Base-by-base conservation (phyloP, 2,797 vertebrate genomes). In the Ispidina lecontei region DNA sequence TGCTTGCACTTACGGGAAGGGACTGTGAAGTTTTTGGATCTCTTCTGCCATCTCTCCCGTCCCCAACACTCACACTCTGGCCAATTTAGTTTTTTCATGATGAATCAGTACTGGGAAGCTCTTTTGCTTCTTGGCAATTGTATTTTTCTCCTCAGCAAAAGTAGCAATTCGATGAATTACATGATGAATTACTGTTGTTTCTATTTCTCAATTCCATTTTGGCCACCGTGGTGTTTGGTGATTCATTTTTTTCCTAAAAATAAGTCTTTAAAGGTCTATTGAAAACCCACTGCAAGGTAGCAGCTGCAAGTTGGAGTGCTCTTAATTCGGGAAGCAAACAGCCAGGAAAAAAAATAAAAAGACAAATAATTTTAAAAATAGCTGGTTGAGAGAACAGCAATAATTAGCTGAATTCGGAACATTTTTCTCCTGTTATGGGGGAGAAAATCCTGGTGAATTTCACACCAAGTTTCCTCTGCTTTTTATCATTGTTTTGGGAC, bases 231-330 rank as follows among this genome's bases (percentile, higher is more conserved):
- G 77, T 82, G 82, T 85, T 94, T 5, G 1, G 54, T 83, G 94
- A 94, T 83, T 91, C 41, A 89, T 90, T 85, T 85, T 39, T 75
- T 75, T 69, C 63, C 91, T 94, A 94, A 94, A 91, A 94, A 91
- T 93, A 92, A 84, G 37, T 63, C 70, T 85, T 87, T 84, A 86
- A 93, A 95, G 54, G 46, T 10, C 22, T 39, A 23, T 90, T 92
- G 90, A 84, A 89, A 93, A 92, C 65, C 41, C 76, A 86, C 31
- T 26, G 46, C 43, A 33, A 35, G 56, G 58, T 69, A 76, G 93
- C 94, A 95, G 89, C 91, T 96, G 95, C 87, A 88, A 92, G 90
- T 70, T 95, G 73, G 64, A 17, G 21, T 65, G 33, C 33, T 73
- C 82, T 90, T 88, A 83, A 93, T 85, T 95, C 76, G 71, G 65